Base-by-base conservation (phyloP, 2,888 invertebrate species). In the Miltochrista miniata region DNA sequence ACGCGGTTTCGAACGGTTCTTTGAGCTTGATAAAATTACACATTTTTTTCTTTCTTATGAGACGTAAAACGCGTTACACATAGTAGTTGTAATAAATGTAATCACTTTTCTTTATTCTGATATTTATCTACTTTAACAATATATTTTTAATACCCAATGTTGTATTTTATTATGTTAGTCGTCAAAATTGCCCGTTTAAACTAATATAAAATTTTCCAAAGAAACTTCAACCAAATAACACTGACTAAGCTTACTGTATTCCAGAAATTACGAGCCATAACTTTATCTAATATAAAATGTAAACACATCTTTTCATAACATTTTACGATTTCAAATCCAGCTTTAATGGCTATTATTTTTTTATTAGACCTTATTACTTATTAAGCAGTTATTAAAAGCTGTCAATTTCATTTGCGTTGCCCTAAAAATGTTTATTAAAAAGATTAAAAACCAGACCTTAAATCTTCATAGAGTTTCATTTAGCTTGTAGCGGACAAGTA, bases 401-500 rank as follows among this genome's bases (percentile, higher is more conserved):
- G 11, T 37, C 24, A 46, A 31, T 36, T 42, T 31, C 31, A 24
- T 47, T 47, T 39, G n/a, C 24, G 1, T 13, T 12, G 13, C 7
- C 42, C 34, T 13, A 35, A 40, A 44, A 31, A 48, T 15, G 24
- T 29, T 37, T 1, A 41, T 53, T 4, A 24, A 24, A 24, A 24
- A 5, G 5, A 24, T 4, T 4, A 24, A 24, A 24, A 4, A 4
- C 3, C n/a, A n/a, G n/a, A 24, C 3, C 18, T 24, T 24, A 24
- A 5, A 24, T 24, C 18, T 24, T 24, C 18, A 24, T 24, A 4
- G 18, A 2, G 18, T 57, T 63, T 74, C 69, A 75, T 71, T 74
- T 77, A 73, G 72, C 61, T 68, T 75, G 75, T 76, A 80, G 56
- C 54, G 43, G 61, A 58, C 62, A 62, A 70, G 73, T 78, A 68